These are phyloP conservation scores for Anguilla obscura DNA, from an alignment of 2,797 vertebrate genomes.

Conservation along the genomic window DNA sequence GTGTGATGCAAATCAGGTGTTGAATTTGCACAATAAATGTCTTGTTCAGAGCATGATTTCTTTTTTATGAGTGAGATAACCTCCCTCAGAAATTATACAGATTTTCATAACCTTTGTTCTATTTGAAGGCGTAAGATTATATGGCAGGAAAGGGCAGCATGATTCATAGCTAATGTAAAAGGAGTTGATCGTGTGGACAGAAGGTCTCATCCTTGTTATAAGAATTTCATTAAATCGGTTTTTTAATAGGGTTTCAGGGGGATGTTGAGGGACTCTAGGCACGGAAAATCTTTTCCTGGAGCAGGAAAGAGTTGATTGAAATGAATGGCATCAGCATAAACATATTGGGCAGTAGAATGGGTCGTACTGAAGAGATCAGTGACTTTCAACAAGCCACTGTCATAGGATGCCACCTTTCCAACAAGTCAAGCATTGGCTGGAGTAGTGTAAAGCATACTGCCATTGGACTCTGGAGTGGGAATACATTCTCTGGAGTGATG, in stretches of 20 bases:
- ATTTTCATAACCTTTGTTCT: conserved; percentile 32
- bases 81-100: neutral
- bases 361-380: too few relatives aligned
- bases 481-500: too few relatives aligned
- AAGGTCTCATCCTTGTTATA: conserved; percentile 12
- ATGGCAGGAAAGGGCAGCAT: conserved; percentile 5
- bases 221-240: conserved; percentile 31
- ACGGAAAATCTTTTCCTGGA: neutral
- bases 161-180: conserved; percentile 32
- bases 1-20: conserved; percentile 16
- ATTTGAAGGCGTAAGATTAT: conserved; percentile 23
- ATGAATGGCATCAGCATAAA: too few relatives aligned
- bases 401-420: too few relatives aligned
- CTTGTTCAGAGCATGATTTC: conserved; percentile 1
- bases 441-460: too few relatives aligned
- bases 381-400: too few relatives aligned
- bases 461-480: too few relatives aligned
- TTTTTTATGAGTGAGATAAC: conserved; percentile 4
- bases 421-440: too few relatives aligned
- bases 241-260: neutral
- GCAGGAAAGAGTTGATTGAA: neutral
- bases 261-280: neutral
- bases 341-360: too few relatives aligned
- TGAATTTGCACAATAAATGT: neutral
- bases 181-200: neutral